Conservation (phyloP, 2,797 vertebrate species). For the Poeciliopsis paucimaculata region DNA sequence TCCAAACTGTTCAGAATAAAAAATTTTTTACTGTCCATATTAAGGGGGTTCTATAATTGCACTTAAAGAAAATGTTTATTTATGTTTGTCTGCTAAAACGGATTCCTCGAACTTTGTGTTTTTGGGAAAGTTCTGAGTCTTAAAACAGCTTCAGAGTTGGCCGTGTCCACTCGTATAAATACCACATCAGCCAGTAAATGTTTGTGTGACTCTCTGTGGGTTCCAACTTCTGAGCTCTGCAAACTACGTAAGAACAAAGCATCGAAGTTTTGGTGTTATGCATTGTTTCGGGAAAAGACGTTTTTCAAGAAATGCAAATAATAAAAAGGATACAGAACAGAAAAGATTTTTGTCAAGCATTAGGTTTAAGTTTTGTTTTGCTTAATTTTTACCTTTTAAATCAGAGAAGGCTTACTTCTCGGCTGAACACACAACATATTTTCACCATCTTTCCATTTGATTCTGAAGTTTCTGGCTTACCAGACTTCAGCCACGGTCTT, state of each 20-base stretch:
- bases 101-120: not conserved
- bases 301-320: not conserved
- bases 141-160: not conserved
- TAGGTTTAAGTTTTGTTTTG: not conserved
- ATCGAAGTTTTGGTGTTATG: not conserved
- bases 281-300: not conserved
- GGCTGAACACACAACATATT: not conserved
- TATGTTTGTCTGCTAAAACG: not conserved
- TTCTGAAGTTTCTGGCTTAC: slow-evolving; percentile 6
- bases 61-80: not conserved
- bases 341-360: not conserved
- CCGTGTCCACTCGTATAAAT: not conserved
- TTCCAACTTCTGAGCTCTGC: not conserved
- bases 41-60: not conserved
- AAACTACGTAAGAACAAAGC: not conserved
- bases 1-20: not conserved
- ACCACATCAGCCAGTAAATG: not conserved
- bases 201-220: not conserved
- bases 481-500: slow-evolving; percentile 7
- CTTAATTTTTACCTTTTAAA: not conserved
- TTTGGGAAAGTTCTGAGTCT: not conserved
- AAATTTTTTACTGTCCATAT: not conserved
- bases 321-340: not conserved
- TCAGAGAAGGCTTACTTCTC: slow-evolving; percentile 24
- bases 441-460: slow-evolving; percentile 25